Evolutionary conservation across 2,113 vertebrate species (phyloP), one percentile per base, ranked within the genome.

Genomic region (Notothenia rossii): DNA sequence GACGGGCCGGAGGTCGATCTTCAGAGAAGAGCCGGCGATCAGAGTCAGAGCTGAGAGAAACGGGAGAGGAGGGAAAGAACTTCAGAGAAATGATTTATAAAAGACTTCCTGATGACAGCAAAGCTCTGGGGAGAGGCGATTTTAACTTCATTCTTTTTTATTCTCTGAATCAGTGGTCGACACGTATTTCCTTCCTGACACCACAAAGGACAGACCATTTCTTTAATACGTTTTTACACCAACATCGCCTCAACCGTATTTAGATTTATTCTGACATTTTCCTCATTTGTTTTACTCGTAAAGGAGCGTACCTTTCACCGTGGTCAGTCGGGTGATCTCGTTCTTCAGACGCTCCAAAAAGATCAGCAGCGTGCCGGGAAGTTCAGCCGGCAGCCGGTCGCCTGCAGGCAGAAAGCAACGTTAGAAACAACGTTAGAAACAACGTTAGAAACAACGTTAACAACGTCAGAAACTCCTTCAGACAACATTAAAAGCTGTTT

Each of bases 311-410:
- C 93, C 93, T 84, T 94, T 94, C 10, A 94, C 98, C 0, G 98
- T 99, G 14, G 98, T 99, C 83, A 99, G 93, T 14, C 98, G 92
- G 3, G 98, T 99, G 92, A 99, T 99, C 93, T 99, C 98, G 40
- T 99, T 99, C 94, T 98, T 98, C 18, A 99, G 95, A 63, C 98
- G 97, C 88, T 99, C 98, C 66, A 99, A 89, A 91, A 99, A 99
- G 93, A 99, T 99, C 91, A 97, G 95, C 94, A 99, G 95, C 0
- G 97, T 99, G 81, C 96, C 97, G 20, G 97, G 96, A 55, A 99
- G 93, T 72, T 99, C 98, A 36, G 93, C 63, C n/a, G 97, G 98
- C 71, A 99, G 94, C 72, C 95, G 97, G 92, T 99, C 98, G 64
- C 98, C 98, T 83, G 94, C 93, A 81, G 94, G 95, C 90, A 95